phyloP scores from a whole-genome alignment of 2,888 invertebrate species.

The Drosophila conformis region DNA sequence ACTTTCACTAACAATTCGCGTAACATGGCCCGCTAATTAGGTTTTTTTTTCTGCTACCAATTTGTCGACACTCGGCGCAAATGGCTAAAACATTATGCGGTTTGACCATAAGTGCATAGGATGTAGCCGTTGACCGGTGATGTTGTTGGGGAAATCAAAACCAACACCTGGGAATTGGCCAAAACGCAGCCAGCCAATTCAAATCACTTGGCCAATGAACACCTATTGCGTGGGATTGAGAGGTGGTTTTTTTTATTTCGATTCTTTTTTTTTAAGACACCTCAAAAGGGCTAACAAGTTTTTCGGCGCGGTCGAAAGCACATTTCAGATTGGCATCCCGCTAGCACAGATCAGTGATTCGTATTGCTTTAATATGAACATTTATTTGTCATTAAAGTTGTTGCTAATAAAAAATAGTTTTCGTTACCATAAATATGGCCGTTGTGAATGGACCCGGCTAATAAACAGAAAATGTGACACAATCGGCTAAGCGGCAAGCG shows the following conservation, averaged over 20 bases:
- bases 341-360: conserved; percentile 31
- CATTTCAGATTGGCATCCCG: conserved; percentile 8
- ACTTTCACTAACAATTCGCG: conserved; percentile 43
- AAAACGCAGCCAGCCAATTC: conserved; percentile 14
- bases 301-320: conserved; percentile 12
- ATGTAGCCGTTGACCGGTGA: conserved; percentile 45
- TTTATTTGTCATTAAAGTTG: conserved; percentile 63
- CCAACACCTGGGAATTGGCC: conserved; percentile 56
- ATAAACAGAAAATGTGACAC: conserved; percentile 73
- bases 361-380: conserved; percentile 50
- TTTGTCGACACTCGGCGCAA: conserved; percentile 30
- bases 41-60: conserved; percentile 20
- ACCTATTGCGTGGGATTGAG: conserved; percentile 39
- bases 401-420: conserved; percentile 60
- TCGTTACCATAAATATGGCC: conserved; percentile 64
- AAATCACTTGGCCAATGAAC: conserved; percentile 48
- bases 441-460: conserved; percentile 38
- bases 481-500: conserved; percentile 63
- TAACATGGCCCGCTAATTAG: conserved; percentile 33
- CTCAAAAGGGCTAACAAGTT: conserved; percentile 69
- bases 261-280: not conserved
- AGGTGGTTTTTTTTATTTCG: conserved; percentile 2
- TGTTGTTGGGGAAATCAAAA: conserved; percentile 16
- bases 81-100: conserved; percentile 26
- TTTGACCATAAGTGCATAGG: conserved; percentile 50